Evolutionary conservation across 2,797 vertebrate species (phyloP), one percentile per base, ranked within the genome.

Genomic region (Sylvia borin): DNA sequence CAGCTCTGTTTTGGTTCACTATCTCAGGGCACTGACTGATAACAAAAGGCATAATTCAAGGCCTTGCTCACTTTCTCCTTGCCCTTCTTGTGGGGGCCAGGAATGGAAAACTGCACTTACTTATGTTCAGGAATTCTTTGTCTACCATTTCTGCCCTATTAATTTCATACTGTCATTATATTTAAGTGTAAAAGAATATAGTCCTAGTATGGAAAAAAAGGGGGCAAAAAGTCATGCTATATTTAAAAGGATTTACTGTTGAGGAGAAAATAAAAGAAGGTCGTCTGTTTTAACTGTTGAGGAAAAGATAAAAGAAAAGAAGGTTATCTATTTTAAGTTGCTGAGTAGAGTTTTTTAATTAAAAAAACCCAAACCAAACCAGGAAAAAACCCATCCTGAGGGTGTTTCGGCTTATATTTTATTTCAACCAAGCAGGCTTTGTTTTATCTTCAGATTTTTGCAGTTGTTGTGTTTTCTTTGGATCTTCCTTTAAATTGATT

Each of bases 41-140:
- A 97, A 95, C 92, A 92, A 96, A 97, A 97, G 94, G 92, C 84
- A 92, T 96, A 96, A 97, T 97, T 98, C 97, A 97, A 95, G 96
- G 94, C 93, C 93, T 97, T 96, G 96, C 97, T 94, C 55, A 81
- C 92, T 92, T 89, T 98, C 97, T 97, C 95, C 57, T 91, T 26
- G 25, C 93, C 96, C 84, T 97, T 96, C 95, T 95, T 97, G 78
- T 70, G 61, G 48, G 97, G 91, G 40, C 16, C 48, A 61, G 84
- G 97, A 96, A 92, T 98, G 92, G 94, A 93, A 97, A 97, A 97
- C 96, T 95, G 90, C 85, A 94, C 65, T 85, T 96, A 96, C 57
- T 85, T 96, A 72, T 79, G 96, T 95, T 93, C 95, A 96, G 97
- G 85, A 97, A 97, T 98, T 97, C 81, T 93, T 91, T 81, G 88